Conservation (phyloP, 1,140 invertebrate species). For the Anastrepha ludens region DNA sequence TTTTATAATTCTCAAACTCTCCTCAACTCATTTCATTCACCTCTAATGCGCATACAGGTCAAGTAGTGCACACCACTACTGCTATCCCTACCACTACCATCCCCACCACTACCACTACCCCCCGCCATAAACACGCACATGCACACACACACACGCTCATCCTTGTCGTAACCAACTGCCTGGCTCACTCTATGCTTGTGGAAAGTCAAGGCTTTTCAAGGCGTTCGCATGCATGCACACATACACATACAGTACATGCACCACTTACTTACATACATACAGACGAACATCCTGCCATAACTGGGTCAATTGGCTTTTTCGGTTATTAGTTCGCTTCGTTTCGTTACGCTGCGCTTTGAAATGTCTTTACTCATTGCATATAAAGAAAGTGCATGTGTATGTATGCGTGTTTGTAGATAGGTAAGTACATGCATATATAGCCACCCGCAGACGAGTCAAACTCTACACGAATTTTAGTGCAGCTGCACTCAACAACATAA, state of each 20-base stretch:
- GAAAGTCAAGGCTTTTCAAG: constrained; percentile 48
- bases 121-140: not conserved
- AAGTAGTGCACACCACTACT: not conserved
- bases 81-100: too few relatives aligned
- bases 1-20: not conserved
- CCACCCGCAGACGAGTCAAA: not conserved
- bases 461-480: not conserved
- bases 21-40: not conserved
- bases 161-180: not conserved
- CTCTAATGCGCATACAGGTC: not conserved
- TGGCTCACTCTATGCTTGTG: not conserved
- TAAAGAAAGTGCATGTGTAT: too few relatives aligned
- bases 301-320: constrained; percentile 51
- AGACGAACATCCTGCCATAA: not conserved
- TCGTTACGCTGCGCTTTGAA: constrained; percentile 6
- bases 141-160: not conserved
- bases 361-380: not conserved
- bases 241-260: not conserved
- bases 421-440: not conserved
- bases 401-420: too few relatives aligned
- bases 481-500: not conserved
- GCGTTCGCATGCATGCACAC: not conserved
- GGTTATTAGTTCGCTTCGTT: constrained; percentile 39
- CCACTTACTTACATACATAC: too few relatives aligned
- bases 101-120: too few relatives aligned